Base-by-base conservation (phyloP, 2,888 invertebrate genomes). In the Euzophera pinguis region DNA sequence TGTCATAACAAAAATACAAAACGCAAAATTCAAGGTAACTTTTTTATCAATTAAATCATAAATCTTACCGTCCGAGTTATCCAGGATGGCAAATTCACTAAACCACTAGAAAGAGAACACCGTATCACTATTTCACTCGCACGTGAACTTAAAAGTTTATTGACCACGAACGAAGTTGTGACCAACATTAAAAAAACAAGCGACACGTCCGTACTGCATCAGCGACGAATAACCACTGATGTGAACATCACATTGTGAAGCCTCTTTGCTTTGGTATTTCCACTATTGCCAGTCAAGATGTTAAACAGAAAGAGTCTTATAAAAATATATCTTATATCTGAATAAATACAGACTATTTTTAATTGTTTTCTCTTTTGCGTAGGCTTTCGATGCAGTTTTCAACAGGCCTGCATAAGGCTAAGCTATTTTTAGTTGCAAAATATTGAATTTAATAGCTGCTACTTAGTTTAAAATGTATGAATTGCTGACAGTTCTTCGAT, bases 41-140 rank as follows among this genome's bases (percentile, higher is more conserved):
- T 9, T 43, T 12, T 4, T 14, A 47, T 17, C 34, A 16, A 53
- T n/a, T n/a, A n/a, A n/a, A n/a, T n/a, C n/a, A 48, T 57, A 54
- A n/a, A 53, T 43, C 74, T 62, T 71, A 86, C 86, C 86, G 71
- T 81, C 74, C 63, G 75, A 71, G 73, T 78, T 76, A 84, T 86
- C 86, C 86, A 86, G 84, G 74, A 65, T 84, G 86, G 62, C 63
- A 57, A 64, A 53, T 41, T 61, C 64, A 32, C 9, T 22, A n/a
- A 56, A 53, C 66, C 63, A 62, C 53, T 53, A 47, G 12, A 59
- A 63, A 59, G 62, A 60, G 57, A 71, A 66, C 70, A 73, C 59
- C 52, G 38, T 62, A 61, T 53, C 69, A 73, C 71, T 67, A 27
- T 53, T 57, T 61, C 71, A 77, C 75, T 66, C 63, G 67, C 75